Percentiles rank a stretch among this genome's conserved stretches.
Conservation (phyloP, 2,797 vertebrate genomes). For the Pseudotriccus pelzelni region DNA sequence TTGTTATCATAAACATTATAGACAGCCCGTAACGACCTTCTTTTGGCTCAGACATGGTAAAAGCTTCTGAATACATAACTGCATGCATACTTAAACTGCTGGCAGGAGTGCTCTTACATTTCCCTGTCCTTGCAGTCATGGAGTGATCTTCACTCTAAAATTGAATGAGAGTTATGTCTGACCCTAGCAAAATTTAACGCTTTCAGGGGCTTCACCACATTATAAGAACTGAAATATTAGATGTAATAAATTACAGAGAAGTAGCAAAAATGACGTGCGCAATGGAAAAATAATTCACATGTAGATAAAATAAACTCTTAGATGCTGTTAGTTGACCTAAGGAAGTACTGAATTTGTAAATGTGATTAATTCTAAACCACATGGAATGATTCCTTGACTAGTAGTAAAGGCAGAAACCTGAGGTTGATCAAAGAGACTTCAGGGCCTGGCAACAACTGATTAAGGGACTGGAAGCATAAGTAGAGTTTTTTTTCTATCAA, state of each 20-base stretch:
- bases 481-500: neutral
- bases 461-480: neutral
- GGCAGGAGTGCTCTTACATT: neutral
- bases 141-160: neutral
- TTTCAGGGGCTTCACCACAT: neutral
- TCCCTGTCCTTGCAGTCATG: neutral
- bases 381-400: neutral
- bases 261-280: neutral
- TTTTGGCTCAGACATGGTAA: neutral
- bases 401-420: neutral
- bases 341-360: neutral
- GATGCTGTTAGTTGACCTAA: neutral
- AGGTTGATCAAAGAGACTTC: neutral
- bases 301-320: neutral
- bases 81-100: neutral
- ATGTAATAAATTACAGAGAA: neutral
- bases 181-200: neutral
- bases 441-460: neutral
- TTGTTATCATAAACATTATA: neutral
- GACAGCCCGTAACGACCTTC: neutral
- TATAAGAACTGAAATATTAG: neutral
- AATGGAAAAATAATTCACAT: neutral
- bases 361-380: neutral
- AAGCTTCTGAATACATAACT: neutral
- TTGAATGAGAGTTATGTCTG: neutral